Conservation (phyloP, 2,888 invertebrate genomes). For the Acronicta psi region DNA sequence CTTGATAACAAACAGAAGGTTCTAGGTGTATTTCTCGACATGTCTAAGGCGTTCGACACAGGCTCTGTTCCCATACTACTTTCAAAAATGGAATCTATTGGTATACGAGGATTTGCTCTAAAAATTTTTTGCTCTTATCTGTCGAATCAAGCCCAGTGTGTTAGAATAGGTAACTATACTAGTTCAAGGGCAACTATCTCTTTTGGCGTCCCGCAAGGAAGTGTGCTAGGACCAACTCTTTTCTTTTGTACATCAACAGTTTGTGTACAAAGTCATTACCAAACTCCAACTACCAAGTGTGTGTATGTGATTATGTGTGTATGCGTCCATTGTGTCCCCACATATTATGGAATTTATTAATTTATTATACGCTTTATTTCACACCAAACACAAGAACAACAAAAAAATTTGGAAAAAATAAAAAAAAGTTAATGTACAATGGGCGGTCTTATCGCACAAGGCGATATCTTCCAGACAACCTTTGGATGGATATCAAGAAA, state of each 20-base stretch:
- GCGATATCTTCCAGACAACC: too few relatives aligned
- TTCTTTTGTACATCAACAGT: slow-evolving; percentile 1
- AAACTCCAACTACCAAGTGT: too few relatives aligned
- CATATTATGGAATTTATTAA: too few relatives aligned
- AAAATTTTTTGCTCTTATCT: not conserved
- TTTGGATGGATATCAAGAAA: too few relatives aligned
- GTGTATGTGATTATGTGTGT: too few relatives aligned
- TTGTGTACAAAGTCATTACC: not conserved
- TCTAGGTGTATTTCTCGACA: not conserved
- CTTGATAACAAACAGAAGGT: not conserved
- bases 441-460: too few relatives aligned
- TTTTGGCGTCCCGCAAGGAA: not conserved
- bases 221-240: not conserved
- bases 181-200: not conserved
- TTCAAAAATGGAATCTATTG: not conserved
- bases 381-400: too few relatives aligned
- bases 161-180: not conserved
- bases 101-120: not conserved
- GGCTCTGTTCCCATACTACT: not conserved
- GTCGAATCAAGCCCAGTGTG: not conserved
- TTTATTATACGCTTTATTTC: too few relatives aligned
- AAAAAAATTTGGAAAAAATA: too few relatives aligned
- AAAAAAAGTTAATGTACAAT: too few relatives aligned
- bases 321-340: too few relatives aligned
- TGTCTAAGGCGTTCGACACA: too few relatives aligned